Base-by-base conservation (phyloP, 2,888 invertebrate genomes). In the Mimas tiliae region DNA sequence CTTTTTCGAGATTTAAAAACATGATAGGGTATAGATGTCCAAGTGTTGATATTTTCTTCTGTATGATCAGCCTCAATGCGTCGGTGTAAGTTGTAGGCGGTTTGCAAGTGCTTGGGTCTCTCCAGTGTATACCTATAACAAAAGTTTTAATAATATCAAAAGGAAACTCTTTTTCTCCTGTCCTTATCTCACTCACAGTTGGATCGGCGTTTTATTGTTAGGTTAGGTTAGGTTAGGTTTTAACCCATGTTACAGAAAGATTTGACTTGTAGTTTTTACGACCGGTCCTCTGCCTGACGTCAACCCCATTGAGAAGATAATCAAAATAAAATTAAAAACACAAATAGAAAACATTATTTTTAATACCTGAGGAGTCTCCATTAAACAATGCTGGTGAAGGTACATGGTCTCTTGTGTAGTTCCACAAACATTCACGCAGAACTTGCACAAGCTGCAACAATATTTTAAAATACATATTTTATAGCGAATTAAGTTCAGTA, bases 401-500 rank as follows among this genome's bases (percentile, higher is more conserved):
- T 27, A 98, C 97, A 82, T 98, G 96, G 81, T 98, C 98, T 72
- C 97, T 95, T 86, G 98, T 96, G 82, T 98, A 98, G 77, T 96
- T 96, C 98, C 98, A 98, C 67, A 98, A 94, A 78, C 97, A 97
- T 81, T 98, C 98, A 63, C 97, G 95, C 72, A 98, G 86, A 65
- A 98, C 94, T 75, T 96, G 95, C 6, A 96, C 96, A 70, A 97
- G 95, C 97, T 96, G 82, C 66, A 90, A 86, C 45, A 67, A 51
- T 58, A 50, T 38, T 27, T 9, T 9, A 16, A 52, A 33, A 6
- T 14, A 14, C 27, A 6, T 27, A n/a, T n/a, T n/a, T n/a, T 4
- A 4, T 27, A 27, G 27, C 27, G 27, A 27, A 27, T 27, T 3
- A 4, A 27, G 27, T 27, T 27, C 27, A 27, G 27, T 27, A 3